Conservation (phyloP, 2,113 vertebrate genomes). For the Delphinapterus leucas region DNA sequence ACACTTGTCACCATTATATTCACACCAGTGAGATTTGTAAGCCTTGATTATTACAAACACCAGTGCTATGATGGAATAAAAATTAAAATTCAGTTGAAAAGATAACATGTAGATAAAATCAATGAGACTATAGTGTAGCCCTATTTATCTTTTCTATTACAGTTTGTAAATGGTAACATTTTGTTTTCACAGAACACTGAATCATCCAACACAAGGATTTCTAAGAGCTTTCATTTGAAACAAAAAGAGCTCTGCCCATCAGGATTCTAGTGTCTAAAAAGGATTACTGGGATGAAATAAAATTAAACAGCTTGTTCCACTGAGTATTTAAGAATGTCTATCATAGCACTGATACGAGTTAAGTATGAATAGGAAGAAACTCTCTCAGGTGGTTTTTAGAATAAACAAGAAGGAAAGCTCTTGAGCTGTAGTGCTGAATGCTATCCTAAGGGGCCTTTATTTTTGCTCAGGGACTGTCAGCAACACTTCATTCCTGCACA, state of each 20-base stretch:
- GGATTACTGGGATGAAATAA: slow-evolving; percentile 64
- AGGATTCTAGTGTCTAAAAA: slow-evolving; percentile 48
- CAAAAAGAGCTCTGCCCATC: not conserved
- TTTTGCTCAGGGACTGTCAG: not conserved
- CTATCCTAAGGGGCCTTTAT: slow-evolving; percentile 37
- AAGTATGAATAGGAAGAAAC: not conserved
- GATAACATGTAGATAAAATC: not conserved
- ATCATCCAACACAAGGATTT: not conserved
- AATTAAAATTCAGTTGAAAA: not conserved
- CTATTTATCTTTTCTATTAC: not conserved
- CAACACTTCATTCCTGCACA: not conserved
- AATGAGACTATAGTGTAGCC: not conserved
- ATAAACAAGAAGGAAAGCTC: slow-evolving; percentile 35
- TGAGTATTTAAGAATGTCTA: slow-evolving; percentile 57
- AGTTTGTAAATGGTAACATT: not conserved
- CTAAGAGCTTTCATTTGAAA: slow-evolving; percentile 30
- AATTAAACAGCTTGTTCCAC: slow-evolving; percentile 47
- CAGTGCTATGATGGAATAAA: not conserved
- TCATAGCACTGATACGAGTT: not conserved
- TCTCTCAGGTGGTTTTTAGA: slow-evolving; percentile 31
- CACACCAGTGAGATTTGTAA: not conserved
- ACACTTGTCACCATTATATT: not conserved
- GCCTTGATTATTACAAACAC: not conserved
- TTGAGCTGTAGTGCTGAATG: not conserved
- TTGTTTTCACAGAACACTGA: not conserved